phyloP scores from a whole-genome alignment of 2,113 vertebrate genomes.

The Phalacrocorax carbo region DNA sequence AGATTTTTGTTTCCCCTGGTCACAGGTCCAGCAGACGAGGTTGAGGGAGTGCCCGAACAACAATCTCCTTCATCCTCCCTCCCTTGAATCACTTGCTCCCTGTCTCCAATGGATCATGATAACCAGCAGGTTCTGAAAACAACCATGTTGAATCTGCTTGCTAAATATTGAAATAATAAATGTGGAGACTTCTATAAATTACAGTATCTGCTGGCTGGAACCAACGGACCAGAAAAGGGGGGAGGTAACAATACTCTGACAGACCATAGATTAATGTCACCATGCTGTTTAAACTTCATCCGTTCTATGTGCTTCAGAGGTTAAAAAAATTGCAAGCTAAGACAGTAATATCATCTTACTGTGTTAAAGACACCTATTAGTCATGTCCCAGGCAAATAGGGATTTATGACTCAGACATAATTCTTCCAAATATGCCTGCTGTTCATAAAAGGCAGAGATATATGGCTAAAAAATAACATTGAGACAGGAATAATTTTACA shows the following conservation, averaged over 20 bases:
- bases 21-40: rapidly evolving
- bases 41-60: neutral
- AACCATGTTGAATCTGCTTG: neutral
- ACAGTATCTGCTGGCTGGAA: neutral
- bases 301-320: constrained; percentile 43
- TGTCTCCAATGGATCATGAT: neutral
- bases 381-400: constrained; percentile 74
- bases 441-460: constrained; percentile 80
- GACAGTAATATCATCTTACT: constrained; percentile 67
- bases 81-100: neutral
- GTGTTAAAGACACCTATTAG: constrained; percentile 76
- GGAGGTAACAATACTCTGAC: constrained; percentile 17
- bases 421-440: constrained; percentile 76
- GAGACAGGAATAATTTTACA: constrained; percentile 77
- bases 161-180: constrained; percentile 47
- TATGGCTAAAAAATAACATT: constrained; percentile 77
- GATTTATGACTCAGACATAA: constrained; percentile 80
- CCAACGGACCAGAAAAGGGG: constrained; percentile 30
- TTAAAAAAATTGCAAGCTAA: constrained; percentile 71
- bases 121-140: neutral
- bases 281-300: constrained; percentile 52
- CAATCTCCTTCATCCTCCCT: neutral
- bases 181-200: neutral
- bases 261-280: constrained; percentile 34
- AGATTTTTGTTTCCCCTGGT: neutral